Percentiles rank a stretch among this genome's conserved stretches.
phyloP scores from a whole-genome alignment of 2,113 vertebrate genomes.

The Microcebus murinus region DNA sequence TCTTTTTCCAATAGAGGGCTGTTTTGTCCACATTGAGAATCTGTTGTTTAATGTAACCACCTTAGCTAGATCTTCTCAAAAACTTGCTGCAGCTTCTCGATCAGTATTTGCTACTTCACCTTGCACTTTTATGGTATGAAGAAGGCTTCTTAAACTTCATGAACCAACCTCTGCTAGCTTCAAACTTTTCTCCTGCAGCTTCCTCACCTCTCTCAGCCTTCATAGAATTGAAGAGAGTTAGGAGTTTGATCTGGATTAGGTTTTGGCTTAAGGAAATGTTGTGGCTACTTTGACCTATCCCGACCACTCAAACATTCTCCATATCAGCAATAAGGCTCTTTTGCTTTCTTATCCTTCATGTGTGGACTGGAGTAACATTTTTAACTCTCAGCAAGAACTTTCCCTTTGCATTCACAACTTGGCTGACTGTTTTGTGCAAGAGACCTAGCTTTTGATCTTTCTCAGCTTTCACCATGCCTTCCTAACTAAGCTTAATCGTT shows the following conservation, averaged over 20 bases:
- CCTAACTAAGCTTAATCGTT: not conserved
- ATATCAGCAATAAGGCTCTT: not conserved
- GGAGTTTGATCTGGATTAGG: not conserved
- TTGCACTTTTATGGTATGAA: not conserved
- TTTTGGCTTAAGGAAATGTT: not conserved
- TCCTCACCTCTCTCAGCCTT: not conserved
- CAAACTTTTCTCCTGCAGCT: not conserved
- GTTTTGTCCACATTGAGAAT: not conserved
- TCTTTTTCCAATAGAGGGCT: not conserved
- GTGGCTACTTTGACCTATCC: not conserved
- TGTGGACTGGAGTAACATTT: not conserved
- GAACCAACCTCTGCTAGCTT: not conserved
- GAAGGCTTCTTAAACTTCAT: not conserved
- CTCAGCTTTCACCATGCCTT: not conserved
- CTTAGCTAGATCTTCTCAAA: not conserved
- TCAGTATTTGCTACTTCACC: not conserved
- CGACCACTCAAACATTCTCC: not conserved
- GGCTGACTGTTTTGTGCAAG: not conserved
- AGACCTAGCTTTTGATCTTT: not conserved
- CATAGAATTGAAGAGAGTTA: not conserved
- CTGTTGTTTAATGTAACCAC: not conserved
- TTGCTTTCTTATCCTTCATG: not conserved
- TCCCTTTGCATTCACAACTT: not conserved
- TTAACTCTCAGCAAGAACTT: not conserved
- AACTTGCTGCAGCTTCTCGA: not conserved